These are phyloP conservation scores for Adoxophyes honmai DNA, from an alignment of 1,140 invertebrate genomes.

Conservation along the genomic window DNA sequence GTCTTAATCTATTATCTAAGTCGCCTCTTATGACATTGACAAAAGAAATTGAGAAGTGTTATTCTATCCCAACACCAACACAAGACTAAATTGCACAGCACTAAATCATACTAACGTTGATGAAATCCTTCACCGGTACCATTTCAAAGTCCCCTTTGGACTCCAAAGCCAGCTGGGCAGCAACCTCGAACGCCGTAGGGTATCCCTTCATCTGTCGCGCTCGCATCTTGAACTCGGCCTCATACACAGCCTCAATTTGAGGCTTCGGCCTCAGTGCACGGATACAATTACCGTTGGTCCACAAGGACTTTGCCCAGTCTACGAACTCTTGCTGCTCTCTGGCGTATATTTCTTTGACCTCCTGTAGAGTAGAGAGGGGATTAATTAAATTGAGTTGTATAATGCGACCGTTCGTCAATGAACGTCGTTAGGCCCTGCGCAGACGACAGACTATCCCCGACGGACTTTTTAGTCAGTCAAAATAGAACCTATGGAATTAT, in stretches of 20 bases:
- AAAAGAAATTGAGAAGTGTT: no score
- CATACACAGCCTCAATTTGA: constrained; percentile 45
- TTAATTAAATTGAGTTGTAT: no score
- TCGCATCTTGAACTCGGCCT: constrained; percentile 48
- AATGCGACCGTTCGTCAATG: no score
- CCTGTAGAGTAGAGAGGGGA: no score
- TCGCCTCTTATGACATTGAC: no score
- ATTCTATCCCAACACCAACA: no score
- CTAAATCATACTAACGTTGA: constrained; percentile 46
- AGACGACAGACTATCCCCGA: no score
- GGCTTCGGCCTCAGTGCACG: constrained; percentile 54
- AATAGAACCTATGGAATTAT: no score
- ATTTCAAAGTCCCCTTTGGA: constrained; percentile 31
- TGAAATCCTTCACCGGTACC: constrained; percentile 36
- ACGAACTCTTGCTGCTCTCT: constrained; percentile 57
- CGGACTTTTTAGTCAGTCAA: no score
- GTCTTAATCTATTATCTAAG: no score
- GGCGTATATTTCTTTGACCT: constrained; percentile 42
- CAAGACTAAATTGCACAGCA: no score
- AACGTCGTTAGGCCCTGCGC: no score
- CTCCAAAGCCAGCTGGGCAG: constrained; percentile 55
- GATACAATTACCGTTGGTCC: constrained; percentile 46
- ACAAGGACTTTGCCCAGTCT: constrained; percentile 54
- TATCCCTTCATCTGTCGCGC: constrained; percentile 38
- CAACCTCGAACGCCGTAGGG: constrained; percentile 45